phyloP scores from a whole-genome alignment of 2,113 vertebrate species.

The Benitochromis conjunctus region DNA sequence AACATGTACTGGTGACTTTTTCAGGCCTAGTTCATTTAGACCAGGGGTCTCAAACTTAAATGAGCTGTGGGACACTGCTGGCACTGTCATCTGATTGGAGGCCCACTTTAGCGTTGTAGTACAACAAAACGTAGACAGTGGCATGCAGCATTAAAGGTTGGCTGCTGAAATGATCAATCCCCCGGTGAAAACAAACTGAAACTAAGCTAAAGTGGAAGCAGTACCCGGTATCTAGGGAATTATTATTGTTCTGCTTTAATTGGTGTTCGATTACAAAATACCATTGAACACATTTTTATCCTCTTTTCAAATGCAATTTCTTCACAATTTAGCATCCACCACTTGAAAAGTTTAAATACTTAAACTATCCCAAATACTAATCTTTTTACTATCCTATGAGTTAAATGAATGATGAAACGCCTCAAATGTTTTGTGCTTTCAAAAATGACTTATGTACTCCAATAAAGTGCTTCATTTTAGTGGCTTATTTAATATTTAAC shows the following conservation, averaged over 20 bases:
- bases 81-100: background rate
- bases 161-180: background rate
- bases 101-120: background rate
- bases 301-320: background rate
- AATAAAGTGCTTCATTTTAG: background rate
- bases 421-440: background rate
- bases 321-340: background rate
- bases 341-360: background rate
- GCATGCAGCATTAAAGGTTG: background rate
- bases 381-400: background rate
- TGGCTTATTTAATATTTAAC: background rate
- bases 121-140: background rate
- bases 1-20: background rate
- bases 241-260: background rate
- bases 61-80: background rate
- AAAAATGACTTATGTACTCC: background rate
- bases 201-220: background rate
- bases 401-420: background rate
- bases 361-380: background rate
- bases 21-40: background rate
- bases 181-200: background rate
- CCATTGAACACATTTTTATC: background rate
- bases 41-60: background rate
- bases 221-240: background rate
- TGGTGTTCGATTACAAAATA: background rate